Evolutionary conservation across 2,888 invertebrate genomes (phyloP).

Genomic region (Pristionchus exspectatus): DNA sequence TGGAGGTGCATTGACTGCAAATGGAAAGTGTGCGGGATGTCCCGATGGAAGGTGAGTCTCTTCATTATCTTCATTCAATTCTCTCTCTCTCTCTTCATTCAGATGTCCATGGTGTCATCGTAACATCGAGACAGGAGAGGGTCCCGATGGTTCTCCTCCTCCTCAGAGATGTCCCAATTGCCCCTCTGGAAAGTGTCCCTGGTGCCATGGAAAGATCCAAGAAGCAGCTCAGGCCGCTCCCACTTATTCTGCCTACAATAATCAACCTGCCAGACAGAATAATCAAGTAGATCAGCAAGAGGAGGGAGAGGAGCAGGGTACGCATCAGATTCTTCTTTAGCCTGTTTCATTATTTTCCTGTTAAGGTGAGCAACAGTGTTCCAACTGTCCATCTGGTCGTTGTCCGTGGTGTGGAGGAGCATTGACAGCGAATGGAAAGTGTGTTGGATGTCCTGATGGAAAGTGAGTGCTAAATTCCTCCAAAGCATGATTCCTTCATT

Average conservation of each 20-base stretch:
- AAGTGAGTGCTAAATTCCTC: not conserved
- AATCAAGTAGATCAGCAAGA: conserved; percentile 34
- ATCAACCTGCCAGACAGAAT: conserved; percentile 6
- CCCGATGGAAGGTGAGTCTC: conserved; percentile 48
- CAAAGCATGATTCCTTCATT: not conserved
- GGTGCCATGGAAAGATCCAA: conserved; percentile 52
- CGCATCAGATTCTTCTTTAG: not conserved
- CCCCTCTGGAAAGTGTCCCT: conserved; percentile 53
- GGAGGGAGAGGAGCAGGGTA: conserved; percentile 3
- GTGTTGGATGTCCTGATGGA: conserved; percentile 50
- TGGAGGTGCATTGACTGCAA: not conserved
- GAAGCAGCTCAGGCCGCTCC: not conserved
- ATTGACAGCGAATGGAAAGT: conserved; percentile 28
- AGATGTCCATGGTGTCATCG: conserved; percentile 56
- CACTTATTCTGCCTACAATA: conserved; percentile 28
- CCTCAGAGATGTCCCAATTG: conserved; percentile 52
- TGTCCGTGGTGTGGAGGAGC: conserved; percentile 53
- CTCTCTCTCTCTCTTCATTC: not conserved
- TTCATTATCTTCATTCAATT: not conserved
- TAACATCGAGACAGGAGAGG: conserved; percentile 52
- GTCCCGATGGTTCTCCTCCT: conserved; percentile 44
- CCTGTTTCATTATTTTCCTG: no score
- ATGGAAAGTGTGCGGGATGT: conserved; percentile 49
- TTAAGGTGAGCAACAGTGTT: conserved; percentile 13
- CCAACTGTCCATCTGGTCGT: conserved; percentile 49